phyloP scores from a whole-genome alignment of 1,140 invertebrate species.

The Drosophila tropicalis region DNA sequence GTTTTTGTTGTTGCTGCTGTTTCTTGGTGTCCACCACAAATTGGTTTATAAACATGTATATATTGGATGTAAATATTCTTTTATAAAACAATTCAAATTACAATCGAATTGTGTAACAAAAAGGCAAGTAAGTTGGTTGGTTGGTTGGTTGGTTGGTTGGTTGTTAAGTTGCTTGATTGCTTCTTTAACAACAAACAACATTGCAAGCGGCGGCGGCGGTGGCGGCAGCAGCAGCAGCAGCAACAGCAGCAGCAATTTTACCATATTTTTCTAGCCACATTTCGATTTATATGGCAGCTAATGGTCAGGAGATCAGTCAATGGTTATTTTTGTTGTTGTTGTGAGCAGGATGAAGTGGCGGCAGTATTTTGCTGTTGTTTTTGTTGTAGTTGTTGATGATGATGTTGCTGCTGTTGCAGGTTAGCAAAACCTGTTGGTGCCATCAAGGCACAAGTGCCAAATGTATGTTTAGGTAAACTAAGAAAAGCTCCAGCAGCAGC shows the following conservation, averaged over 20 bases:
- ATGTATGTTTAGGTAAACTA: constrained; percentile 75
- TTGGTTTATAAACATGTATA: neutral
- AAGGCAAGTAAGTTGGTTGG: constrained; percentile 8
- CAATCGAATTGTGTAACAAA: constrained; percentile 6
- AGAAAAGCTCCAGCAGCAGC: constrained; percentile 42
- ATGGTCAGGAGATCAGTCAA: constrained; percentile 82
- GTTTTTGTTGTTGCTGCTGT: constrained; percentile 34
- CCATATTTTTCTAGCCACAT: constrained; percentile 6
- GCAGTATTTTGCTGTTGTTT: constrained; percentile 36
- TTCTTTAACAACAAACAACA: neutral
- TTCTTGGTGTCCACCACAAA: neutral
- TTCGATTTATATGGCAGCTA: constrained; percentile 51
- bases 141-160: neutral
- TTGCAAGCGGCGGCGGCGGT: neutral
- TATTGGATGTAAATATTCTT: neutral
- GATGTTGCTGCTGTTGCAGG: constrained; percentile 44
- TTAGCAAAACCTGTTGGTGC: constrained; percentile 75
- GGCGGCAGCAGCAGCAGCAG: neutral
- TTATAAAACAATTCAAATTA: constrained; percentile 4
- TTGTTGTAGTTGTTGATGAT: constrained; percentile 23
- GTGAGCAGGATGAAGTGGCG: constrained; percentile 41
- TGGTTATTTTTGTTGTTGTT: constrained; percentile 69
- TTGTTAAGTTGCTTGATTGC: neutral
- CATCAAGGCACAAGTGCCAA: constrained; percentile 75
- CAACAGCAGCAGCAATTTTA: neutral